Conservation (phyloP, 2,113 vertebrate species). For the Nettapus auritus region DNA sequence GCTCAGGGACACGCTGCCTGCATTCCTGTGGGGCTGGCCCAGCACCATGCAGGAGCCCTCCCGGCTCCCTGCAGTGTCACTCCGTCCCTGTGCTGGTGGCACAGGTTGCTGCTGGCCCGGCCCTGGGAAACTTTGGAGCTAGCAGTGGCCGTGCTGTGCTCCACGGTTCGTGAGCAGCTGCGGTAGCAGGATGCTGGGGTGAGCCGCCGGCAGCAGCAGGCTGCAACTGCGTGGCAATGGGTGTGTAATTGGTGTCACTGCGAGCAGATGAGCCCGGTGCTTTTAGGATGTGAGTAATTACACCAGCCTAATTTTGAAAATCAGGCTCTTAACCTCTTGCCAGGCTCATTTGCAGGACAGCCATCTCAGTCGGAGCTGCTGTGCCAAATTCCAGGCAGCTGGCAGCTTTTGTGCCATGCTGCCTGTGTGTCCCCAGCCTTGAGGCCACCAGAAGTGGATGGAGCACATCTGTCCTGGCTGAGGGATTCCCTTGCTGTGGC, state of each 20-base stretch:
- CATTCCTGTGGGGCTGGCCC: too few species aligned
- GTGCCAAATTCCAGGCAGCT: not conserved
- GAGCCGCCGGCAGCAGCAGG: not conserved
- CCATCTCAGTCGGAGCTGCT: not conserved
- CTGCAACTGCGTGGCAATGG: not conserved
- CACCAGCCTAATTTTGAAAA: conserved; percentile 5
- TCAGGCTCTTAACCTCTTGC: not conserved
- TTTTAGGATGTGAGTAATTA: conserved; percentile 48
- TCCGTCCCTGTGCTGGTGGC: not conserved
- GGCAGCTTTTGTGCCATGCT: not conserved
- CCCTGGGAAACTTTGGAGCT: not conserved
- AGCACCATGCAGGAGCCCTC: not conserved
- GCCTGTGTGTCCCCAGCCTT: rapidly evolving
- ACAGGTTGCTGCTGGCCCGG: not conserved
- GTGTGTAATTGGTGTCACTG: not conserved
- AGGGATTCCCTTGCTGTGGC: rapidly evolving
- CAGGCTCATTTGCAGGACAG: conserved; percentile 16
- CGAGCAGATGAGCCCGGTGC: not conserved
- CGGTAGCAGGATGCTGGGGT: rapidly evolving
- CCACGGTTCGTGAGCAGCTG: rapidly evolving
- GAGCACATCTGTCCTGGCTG: rapidly evolving
- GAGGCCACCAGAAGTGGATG: not conserved
- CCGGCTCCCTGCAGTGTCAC: not conserved
- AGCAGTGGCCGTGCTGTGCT: not conserved
- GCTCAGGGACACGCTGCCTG: rapidly evolving